These are phyloP conservation scores for Eurytoma adleriae DNA, from an alignment of 2,888 invertebrate genomes.

Conservation along the genomic window DNA sequence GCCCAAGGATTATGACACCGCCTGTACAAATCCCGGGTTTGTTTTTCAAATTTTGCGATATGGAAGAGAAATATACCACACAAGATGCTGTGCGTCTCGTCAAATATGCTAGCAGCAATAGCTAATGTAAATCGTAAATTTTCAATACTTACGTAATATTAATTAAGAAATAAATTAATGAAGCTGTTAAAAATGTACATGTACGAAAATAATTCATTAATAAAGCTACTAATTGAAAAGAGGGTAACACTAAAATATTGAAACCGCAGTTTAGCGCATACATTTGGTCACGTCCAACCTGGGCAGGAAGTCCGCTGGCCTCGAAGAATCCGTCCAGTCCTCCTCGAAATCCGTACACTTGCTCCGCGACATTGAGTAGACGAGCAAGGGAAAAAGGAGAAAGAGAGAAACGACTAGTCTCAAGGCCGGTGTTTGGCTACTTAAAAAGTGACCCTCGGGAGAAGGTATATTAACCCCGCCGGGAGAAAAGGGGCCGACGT, in stretches of 20 bases:
- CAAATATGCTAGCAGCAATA: too few relatives aligned
- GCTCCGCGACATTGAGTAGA: constrained; percentile 23
- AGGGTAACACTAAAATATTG: too few relatives aligned
- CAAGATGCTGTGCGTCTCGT: too few relatives aligned
- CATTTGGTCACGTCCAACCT: constrained; percentile 1
- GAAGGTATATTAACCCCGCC: constrained; percentile 47
- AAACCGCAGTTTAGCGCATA: too few relatives aligned
- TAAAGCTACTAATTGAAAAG: too few relatives aligned
- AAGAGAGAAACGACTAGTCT: constrained; percentile 36
- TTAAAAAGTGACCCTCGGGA: constrained; percentile 56
- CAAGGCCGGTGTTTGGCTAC: constrained; percentile 54
- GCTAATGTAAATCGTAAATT: too few relatives aligned
- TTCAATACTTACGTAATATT: too few relatives aligned
- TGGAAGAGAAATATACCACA: too few relatives aligned
- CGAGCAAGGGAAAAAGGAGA: constrained; percentile 5
- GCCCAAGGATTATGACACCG: background rate
- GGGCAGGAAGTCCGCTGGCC: constrained; percentile 38
- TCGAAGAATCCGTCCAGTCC: background rate
- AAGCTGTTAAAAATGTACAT: too few relatives aligned
- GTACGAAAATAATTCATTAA: too few relatives aligned
- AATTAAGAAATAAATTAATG: too few relatives aligned
- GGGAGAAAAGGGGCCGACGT: constrained; percentile 6
- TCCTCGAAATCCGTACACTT: constrained; percentile 34
- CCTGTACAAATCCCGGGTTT: constrained; percentile 24
- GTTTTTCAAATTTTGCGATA: constrained; percentile 5